Base-by-base conservation (phyloP, 2,113 vertebrate genomes). In the Chloropsis hardwickii region DNA sequence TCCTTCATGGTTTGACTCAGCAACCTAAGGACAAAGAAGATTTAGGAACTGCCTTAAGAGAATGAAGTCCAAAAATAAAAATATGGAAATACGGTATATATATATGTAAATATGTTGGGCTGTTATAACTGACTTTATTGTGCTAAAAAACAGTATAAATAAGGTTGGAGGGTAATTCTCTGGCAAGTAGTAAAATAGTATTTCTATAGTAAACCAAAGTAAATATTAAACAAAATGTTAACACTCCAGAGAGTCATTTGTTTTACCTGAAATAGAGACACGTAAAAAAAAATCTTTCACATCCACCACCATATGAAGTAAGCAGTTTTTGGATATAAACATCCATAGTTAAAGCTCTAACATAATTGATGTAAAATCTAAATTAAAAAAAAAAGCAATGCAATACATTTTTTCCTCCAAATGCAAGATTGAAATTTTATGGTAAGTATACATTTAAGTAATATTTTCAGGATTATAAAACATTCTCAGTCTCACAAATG, bases 1-100 rank as follows among this genome's bases (percentile, higher is more conserved):
- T 99, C 99, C 97, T 99, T 99, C 99, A 99, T 99, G 62, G 99
- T 99, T 97, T 99, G 99, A 96, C 99, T 99, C 94, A 99, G 97
- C 94, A 99, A 98, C 92, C 99, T 99, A 93, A 27, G 92, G 73
- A 94, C 25, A 97, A 40, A 97, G 10, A 96, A 93, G 28, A 96
- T 83, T 61, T 28, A 57, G 67, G 77, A 87, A 89, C 44, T 81
- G 29, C 31, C 56, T 66, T 81, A 37, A 83, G 35, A 76, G 25
- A 79, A 88, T 20, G 17, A 88, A 95, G 18, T 50, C 16, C 14
- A 45, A 62, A 88, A 66, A 67, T 20, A 56, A 85, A 73, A 81
- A 74, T 15, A 29, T 44, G 39, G 16, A 84, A 70, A 90, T 42
- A 60, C 12, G 39, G 33, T 6, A 22, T 17, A 45, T 11, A 39